Conservation (phyloP, 2,113 vertebrate genomes). For the Nansenia antarctica region DNA sequence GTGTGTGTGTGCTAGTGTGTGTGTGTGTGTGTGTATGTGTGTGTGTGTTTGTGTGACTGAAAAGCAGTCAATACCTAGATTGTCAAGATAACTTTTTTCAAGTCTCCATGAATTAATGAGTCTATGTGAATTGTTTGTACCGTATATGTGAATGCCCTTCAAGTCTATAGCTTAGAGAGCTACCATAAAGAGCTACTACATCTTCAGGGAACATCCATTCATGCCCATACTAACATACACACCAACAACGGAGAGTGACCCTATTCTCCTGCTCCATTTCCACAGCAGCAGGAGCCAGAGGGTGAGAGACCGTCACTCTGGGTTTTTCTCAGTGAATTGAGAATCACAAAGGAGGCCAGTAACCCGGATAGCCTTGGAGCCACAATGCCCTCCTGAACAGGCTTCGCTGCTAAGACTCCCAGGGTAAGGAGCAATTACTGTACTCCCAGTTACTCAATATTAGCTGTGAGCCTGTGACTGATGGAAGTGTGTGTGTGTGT, state of each 20-base stretch:
- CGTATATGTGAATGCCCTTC: conserved; percentile 7
- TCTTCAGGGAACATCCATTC: conserved; percentile 5
- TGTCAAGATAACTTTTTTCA: too few relatives aligned
- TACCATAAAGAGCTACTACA: not conserved
- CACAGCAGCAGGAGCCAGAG: not conserved
- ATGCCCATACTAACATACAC: not conserved
- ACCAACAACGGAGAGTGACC: not conserved
- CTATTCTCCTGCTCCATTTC: conserved; percentile 1
- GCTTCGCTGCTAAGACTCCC: conserved; percentile 4
- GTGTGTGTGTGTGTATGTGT: conserved; percentile 3
- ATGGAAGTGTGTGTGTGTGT: not conserved
- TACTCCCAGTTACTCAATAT: too few relatives aligned
- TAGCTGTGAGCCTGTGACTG: too few relatives aligned
- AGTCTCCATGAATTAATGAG: too few relatives aligned
- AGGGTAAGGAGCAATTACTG: conserved; percentile 11
- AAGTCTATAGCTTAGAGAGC: conserved; percentile 7
- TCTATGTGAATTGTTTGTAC: not conserved
- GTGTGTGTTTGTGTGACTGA: too few relatives aligned
- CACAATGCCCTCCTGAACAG: conserved; percentile 26
- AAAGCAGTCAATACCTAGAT: too few relatives aligned
- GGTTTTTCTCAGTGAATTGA: conserved; percentile 51
- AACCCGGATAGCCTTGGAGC: conserved; percentile 16
- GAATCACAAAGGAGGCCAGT: conserved; percentile 50
- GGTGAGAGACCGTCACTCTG: conserved; percentile 42
- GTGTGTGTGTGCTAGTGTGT: not conserved